phyloP scores from a whole-genome alignment of 2,888 invertebrate species.

The Pemphredon lugubris region DNA sequence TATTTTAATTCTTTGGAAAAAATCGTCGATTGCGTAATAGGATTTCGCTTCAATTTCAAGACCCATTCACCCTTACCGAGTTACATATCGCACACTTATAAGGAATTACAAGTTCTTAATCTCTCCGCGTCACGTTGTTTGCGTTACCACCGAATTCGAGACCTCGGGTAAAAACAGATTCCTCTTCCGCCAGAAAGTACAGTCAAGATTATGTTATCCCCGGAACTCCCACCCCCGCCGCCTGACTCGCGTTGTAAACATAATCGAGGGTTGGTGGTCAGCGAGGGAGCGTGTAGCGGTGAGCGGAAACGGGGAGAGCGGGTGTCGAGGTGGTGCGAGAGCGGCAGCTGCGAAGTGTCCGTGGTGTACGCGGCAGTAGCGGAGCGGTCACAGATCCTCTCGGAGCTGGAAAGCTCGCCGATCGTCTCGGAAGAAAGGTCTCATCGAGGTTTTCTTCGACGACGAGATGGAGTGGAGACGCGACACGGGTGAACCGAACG shows the following conservation, averaged over 20 bases:
- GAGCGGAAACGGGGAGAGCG: background rate
- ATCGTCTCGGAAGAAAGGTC: background rate
- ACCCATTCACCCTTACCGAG: too few species aligned
- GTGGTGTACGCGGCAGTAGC: constrained; percentile 44
- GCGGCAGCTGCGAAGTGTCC: constrained; percentile 37
- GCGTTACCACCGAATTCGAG: too few species aligned
- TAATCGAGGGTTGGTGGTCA: constrained; percentile 41
- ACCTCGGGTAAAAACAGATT: background rate
- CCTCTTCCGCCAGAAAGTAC: background rate
- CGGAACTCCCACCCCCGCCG: background rate
- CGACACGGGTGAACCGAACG: background rate
- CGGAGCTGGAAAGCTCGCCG: constrained; percentile 29
- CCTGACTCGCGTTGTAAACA: constrained; percentile 42
- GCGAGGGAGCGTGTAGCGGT: constrained; percentile 20
- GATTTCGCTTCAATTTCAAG: too few species aligned
- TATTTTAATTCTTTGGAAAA: too few species aligned
- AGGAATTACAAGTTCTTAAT: too few species aligned
- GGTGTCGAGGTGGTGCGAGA: constrained; percentile 41
- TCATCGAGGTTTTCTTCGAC: background rate
- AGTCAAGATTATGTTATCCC: constrained; percentile 8
- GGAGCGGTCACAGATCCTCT: constrained; percentile 49
- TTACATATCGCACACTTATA: too few species aligned
- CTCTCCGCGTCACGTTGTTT: too few species aligned
- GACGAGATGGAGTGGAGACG: background rate
- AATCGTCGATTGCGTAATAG: too few species aligned